These are phyloP conservation scores for Lasioglossum marginatum DNA, from an alignment of 2,888 invertebrate species.

Conservation along the genomic window DNA sequence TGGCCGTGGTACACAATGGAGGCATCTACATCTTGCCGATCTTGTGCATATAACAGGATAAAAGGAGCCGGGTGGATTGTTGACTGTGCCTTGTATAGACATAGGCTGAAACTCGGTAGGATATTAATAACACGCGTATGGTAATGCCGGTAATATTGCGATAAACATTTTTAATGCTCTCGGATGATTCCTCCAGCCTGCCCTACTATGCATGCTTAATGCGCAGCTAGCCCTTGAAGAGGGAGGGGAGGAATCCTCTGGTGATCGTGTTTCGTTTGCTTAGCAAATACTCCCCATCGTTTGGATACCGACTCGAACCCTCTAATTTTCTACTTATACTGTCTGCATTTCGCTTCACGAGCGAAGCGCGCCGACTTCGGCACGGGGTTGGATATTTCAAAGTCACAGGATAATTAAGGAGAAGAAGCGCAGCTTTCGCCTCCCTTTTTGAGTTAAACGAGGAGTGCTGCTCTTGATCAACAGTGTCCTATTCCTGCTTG, in stretches of 20 bases:
- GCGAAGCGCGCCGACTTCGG: conserved; percentile 55
- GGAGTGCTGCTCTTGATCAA: conserved; percentile 12
- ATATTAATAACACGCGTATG: conserved; percentile 77
- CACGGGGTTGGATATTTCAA: conserved; percentile 44
- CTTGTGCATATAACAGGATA: conserved; percentile 72
- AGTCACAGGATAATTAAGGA: conserved; percentile 59
- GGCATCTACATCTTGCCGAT: conserved; percentile 65
- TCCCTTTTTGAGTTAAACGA: conserved; percentile 24
- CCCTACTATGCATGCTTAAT: conserved; percentile 28
- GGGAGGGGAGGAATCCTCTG: conserved; percentile 32
- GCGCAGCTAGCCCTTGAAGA: conserved; percentile 17
- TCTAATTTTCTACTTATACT: conserved; percentile 66
- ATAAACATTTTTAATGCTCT: conserved; percentile 62
- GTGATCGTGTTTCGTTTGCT: conserved; percentile 71
- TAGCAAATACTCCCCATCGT: conserved; percentile 67
- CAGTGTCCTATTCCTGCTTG: conserved; percentile 8
- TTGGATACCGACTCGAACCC: conserved; percentile 56
- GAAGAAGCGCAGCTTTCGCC: conserved; percentile 27
- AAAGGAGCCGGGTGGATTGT: conserved; percentile 68
- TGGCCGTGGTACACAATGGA: conserved; percentile 65
- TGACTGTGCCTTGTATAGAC: conserved; percentile 62
- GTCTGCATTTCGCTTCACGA: conserved; percentile 34
- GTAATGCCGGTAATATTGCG: conserved; percentile 69
- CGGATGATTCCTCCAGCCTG: conserved; percentile 28
- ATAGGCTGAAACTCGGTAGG: conserved; percentile 45